A percentile compares a stretch with the other conserved stretches of the same genome.
These are phyloP conservation scores for Phalacrocorax aristotelis DNA, from an alignment of 2,113 vertebrate genomes.

Conservation along the genomic window DNA sequence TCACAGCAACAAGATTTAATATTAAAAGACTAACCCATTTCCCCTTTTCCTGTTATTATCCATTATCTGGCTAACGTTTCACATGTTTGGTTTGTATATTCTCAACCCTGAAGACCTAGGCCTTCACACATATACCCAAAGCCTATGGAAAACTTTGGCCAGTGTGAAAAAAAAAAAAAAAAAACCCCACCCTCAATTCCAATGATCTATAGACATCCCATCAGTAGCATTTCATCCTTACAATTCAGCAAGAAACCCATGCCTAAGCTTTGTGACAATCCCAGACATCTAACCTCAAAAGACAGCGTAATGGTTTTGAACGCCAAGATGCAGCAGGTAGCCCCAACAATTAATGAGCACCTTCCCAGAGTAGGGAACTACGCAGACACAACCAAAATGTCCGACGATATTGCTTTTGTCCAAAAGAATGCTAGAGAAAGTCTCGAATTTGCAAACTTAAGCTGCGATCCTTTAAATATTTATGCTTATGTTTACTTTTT, in stretches of 20 bases:
- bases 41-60: background rate
- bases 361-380: background rate
- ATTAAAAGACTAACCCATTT: background rate
- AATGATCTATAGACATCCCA: background rate
- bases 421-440: conserved; percentile 35
- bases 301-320: accelerated
- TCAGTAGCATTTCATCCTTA: background rate
- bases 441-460: background rate
- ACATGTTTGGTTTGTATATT: background rate
- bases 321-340: background rate
- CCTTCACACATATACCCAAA: background rate
- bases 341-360: background rate
- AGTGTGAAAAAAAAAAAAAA: background rate
- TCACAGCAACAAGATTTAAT: background rate
- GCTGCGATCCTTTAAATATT: conserved; percentile 20
- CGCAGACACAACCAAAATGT: background rate
- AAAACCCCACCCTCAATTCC: background rate
- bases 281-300: background rate
- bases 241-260: background rate
- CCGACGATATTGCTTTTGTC: background rate
- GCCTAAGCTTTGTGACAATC: background rate
- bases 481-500: conserved; percentile 21
- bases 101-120: background rate
- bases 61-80: background rate
- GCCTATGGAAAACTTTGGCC: background rate